Evolutionary conservation across 2,797 vertebrate species (phyloP).

Genomic region (Gymnopithys bicolor): DNA sequence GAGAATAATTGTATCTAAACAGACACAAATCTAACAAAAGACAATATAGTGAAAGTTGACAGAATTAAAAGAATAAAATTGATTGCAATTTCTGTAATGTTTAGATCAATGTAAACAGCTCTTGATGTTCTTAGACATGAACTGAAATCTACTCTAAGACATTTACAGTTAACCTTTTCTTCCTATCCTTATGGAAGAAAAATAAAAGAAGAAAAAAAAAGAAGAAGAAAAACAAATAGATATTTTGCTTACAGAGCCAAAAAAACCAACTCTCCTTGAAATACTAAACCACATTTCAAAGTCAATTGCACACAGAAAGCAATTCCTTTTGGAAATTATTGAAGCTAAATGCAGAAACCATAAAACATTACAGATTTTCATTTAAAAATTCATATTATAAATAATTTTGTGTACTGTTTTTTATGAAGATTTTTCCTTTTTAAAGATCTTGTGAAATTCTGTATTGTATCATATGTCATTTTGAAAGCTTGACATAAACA

Average conservation of each 20-base stretch:
- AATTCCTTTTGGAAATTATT: not conserved
- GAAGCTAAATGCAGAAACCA: not conserved
- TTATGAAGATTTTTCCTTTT: not conserved
- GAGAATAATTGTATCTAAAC: not conserved
- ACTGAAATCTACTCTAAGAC: not conserved
- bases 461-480: not conserved
- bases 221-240: not conserved
- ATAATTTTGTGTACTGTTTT: not conserved
- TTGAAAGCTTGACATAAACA: not conserved
- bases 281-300: not conserved
- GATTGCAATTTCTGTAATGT: not conserved
- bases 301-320: not conserved
- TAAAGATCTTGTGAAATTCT: not conserved
- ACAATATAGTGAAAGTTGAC: not conserved
- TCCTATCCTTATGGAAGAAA: not conserved
- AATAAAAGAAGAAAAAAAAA: not conserved
- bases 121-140: not conserved
- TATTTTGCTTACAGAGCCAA: not conserved
- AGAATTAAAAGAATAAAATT: not conserved
- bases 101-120: not conserved
- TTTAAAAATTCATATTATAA: not conserved
- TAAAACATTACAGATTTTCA: not conserved
- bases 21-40: not conserved
- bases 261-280: not conserved
- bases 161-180: not conserved